Evolutionary conservation across 1,140 invertebrate species (phyloP), one percentile per base, ranked within the genome.

Genomic region (Apis dorsata): DNA sequence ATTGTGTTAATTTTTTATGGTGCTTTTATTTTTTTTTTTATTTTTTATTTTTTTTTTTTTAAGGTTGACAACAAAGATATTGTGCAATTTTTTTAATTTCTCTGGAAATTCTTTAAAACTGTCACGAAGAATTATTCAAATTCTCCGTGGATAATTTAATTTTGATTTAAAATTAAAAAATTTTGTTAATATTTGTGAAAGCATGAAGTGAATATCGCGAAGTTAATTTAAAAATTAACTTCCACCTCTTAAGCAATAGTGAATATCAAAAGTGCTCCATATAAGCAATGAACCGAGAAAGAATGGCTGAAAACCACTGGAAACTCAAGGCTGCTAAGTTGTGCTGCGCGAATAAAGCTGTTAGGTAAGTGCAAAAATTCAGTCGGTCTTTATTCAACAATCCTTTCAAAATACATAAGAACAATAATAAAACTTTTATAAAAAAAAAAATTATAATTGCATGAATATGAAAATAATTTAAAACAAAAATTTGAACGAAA

Each of bases 71-170:
- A 34, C 24, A 19, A 10, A 70, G 70, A 4, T 68, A 59, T 79
- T 5, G 78, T 79, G 78, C 68, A 79, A 79, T 79, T 63, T 79
- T 79, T 63, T 79, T 63, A 60, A 17, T 11, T 53, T 21, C 12
- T n/a, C 8, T 34, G 2, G 1, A 2, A 34, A 73, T 73, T 59
- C 44, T 19, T 19, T 15, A 21, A 71, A 44, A 44, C 7, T 9
- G 11, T 12, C 1, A 13, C 21, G 21, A 1, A 17, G 17, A 19
- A 34, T 34, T 19, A 34, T 11, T 4, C 4, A 63, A 15, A 24
- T 63, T 24, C 15, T 55, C 10, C 5, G 15, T 13, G 15, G 53
- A 15, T 13, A 15, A 55, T 55, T 55, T 34, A 10, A 63, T 63
- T 34, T 65, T 19, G 1, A 65, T 65, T 34, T 19, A 34, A 65